Evolutionary conservation across 2,888 invertebrate species (phyloP).

Genomic region (Lycophotia porphyrea): DNA sequence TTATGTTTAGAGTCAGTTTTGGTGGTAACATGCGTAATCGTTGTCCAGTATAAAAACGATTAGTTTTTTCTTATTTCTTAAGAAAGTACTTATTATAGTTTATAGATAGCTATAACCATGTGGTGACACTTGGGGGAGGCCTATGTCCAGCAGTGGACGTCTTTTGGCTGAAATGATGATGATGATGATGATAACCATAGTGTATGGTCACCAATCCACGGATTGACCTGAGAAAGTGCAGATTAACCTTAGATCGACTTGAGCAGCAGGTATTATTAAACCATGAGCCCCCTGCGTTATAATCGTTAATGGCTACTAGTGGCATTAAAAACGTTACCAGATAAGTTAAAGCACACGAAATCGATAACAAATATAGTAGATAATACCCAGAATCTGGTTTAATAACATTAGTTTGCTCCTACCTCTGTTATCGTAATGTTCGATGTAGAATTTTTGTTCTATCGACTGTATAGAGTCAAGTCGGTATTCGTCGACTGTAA

Average conservation of each 20-base stretch:
- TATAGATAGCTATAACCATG: no score
- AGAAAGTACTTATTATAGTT: no score
- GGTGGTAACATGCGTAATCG: no score
- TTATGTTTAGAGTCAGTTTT: no score
- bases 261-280: neutral
- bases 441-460: neutral
- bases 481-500: neutral
- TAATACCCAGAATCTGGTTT: neutral
- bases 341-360: conserved; percentile 1
- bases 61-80: no score
- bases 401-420: conserved; percentile 7
- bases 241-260: neutral
- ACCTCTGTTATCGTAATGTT: neutral
- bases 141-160: no score
- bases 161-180: no score
- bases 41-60: no score
- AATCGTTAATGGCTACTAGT: neutral
- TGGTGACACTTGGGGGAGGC: no score
- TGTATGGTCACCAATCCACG: neutral
- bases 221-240: neutral
- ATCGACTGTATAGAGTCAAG: neutral
- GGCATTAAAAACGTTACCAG: neutral
- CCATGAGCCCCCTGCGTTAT: neutral
- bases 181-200: no score
- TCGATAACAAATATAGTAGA: conserved; percentile 2